Percentiles rank a stretch among this genome's conserved stretches.
phyloP scores from a whole-genome alignment of 2,888 invertebrate genomes.

The Glomeris marginata region DNA sequence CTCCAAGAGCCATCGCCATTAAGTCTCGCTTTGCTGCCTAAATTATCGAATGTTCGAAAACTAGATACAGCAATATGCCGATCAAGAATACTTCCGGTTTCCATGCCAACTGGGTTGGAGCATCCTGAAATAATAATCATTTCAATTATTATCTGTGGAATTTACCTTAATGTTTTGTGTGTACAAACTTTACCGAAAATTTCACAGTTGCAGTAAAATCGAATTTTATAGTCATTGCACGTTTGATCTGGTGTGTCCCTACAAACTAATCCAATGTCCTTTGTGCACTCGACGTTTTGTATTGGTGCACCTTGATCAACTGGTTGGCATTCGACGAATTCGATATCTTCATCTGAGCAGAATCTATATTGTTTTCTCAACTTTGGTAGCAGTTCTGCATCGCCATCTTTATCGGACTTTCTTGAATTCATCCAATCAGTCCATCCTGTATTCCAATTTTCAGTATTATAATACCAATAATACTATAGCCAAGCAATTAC shows the following conservation, averaged over 20 bases:
- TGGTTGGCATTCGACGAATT: constrained; percentile 18
- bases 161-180: background rate
- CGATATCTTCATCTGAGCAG: constrained; percentile 19
- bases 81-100: constrained; percentile 18
- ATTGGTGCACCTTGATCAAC: background rate
- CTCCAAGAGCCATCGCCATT: constrained; percentile 19
- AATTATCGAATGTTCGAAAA: constrained; percentile 10
- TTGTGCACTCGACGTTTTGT: constrained; percentile 7
- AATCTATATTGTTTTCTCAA: constrained; percentile 17
- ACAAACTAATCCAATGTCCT: constrained; percentile 12
- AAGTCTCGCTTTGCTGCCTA: constrained; percentile 18
- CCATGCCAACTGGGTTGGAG: constrained; percentile 18
- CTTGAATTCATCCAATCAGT: constrained; percentile 26
- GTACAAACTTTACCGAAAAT: constrained; percentile 3
- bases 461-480: constrained; percentile 1
- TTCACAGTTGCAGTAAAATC: constrained; percentile 19
- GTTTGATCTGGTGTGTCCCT: background rate
- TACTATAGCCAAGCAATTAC: too few species aligned
- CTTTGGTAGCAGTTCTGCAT: constrained; percentile 16
- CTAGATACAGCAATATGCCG: constrained; percentile 18
- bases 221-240: constrained; percentile 20
- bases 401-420: constrained; percentile 19
- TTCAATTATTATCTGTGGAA: background rate
- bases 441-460: constrained; percentile 23
- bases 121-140: constrained; percentile 9